phyloP scores from a whole-genome alignment of 2,113 vertebrate species.

The Hirundichthys speculiger region DNA sequence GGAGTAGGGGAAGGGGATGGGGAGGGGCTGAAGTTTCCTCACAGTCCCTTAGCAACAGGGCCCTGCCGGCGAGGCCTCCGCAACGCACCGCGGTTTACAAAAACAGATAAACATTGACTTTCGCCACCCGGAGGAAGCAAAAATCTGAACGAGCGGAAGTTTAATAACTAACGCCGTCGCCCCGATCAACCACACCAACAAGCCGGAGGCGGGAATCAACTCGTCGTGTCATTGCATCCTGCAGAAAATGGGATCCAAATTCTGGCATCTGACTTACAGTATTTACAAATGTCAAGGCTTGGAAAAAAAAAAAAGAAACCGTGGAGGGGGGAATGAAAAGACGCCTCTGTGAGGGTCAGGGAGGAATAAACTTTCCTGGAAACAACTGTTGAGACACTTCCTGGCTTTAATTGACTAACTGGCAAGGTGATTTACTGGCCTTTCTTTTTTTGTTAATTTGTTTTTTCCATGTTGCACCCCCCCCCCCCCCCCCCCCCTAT shows the following conservation, averaged over 20 bases:
- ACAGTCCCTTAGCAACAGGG: slow-evolving; percentile 73
- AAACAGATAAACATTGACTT: slow-evolving; percentile 77
- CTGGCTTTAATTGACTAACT: slow-evolving; percentile 45
- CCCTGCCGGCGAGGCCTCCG: slow-evolving; percentile 64
- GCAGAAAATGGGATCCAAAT: background rate
- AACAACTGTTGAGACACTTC: slow-evolving; percentile 31
- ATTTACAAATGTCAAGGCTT: slow-evolving; percentile 48
- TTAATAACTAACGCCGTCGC: background rate
- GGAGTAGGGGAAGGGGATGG: background rate
- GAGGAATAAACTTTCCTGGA: slow-evolving; percentile 56
- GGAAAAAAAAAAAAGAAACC: slow-evolving; percentile 72
- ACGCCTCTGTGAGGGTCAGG: slow-evolving; percentile 63
- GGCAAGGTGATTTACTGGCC: slow-evolving; percentile 34
- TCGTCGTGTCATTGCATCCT: background rate
- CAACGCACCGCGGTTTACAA: slow-evolving; percentile 77
- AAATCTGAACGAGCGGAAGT: slow-evolving; percentile 50
- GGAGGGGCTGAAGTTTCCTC: slow-evolving; percentile 59
- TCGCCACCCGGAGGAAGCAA: slow-evolving; percentile 68
- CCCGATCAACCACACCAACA: background rate
- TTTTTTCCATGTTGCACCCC: too few species aligned
- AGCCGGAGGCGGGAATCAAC: background rate
- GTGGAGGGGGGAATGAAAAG: slow-evolving; percentile 72
- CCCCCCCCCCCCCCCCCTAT: too few species aligned
- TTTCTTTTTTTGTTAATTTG: background rate
- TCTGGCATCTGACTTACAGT: background rate